Percentiles rank a stretch among this genome's conserved stretches.
Conservation (phyloP, 2,888 invertebrate genomes). For the Hypsopygia costalis region DNA sequence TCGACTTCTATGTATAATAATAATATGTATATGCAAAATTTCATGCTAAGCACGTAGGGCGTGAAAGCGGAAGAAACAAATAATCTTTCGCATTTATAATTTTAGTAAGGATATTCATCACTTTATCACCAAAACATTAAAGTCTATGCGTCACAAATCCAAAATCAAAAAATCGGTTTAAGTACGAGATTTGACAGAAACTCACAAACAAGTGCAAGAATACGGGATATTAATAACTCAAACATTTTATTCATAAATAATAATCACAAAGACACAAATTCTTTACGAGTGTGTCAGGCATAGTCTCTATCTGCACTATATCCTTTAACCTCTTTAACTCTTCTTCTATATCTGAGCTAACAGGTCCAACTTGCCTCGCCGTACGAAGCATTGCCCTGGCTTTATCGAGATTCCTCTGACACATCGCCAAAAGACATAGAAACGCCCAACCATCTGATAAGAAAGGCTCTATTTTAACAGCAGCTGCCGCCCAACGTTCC, state of each 20-base stretch:
- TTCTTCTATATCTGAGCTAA: slow-evolving; percentile 49
- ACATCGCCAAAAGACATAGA: slow-evolving; percentile 55
- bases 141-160: no score
- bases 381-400: slow-evolving; percentile 59
- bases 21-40: no score
- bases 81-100: no score
- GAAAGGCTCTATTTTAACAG: slow-evolving; percentile 58
- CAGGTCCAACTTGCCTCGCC: slow-evolving; percentile 53
- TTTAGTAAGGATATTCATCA: no score
- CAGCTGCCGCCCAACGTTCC: slow-evolving; percentile 59
- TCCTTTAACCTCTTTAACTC: slow-evolving; percentile 45
- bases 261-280: slow-evolving; percentile 56
- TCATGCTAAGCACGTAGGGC: no score
- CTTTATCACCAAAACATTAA: no score
- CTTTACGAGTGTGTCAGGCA: slow-evolving; percentile 51
- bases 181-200: no score
- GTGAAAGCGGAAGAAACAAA: no score
- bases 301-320: slow-evolving; percentile 36
- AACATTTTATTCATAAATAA: slow-evolving; percentile 29
- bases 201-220: no score
- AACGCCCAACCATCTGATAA: slow-evolving; percentile 68
- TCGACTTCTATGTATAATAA: no score
- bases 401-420: slow-evolving; percentile 44
- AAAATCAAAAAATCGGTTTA: no score
- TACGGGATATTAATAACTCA: no score